A percentile compares a stretch with the other conserved stretches of the same genome.
phyloP scores from a whole-genome alignment of 1,140 invertebrate species.

The Pentalonia nigronervosa region DNA sequence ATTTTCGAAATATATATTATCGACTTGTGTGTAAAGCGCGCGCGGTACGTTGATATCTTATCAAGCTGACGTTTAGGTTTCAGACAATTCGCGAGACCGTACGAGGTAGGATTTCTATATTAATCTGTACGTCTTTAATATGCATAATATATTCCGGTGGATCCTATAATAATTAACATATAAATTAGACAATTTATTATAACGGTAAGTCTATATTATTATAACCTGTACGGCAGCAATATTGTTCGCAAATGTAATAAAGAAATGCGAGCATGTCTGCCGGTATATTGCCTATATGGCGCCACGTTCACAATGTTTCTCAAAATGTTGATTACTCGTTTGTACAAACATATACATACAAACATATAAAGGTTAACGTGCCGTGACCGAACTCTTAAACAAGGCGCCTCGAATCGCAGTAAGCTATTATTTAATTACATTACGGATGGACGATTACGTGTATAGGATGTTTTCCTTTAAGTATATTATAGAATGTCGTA shows the following conservation, averaged over 20 bases:
- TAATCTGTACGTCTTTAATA: not conserved
- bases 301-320: too few species aligned
- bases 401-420: not conserved
- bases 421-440: not conserved
- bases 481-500: not conserved
- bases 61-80: too few species aligned
- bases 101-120: not conserved
- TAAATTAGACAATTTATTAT: constrained; percentile 4
- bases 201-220: not conserved
- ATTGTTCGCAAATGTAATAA: not conserved
- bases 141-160: not conserved
- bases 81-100: not conserved
- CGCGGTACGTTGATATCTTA: not conserved
- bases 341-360: not conserved
- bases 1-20: not conserved
- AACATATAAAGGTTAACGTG: not conserved
- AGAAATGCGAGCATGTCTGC: not conserved
- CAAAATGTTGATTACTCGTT: not conserved
- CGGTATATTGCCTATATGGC: not conserved
- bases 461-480: not conserved
- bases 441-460: not conserved
- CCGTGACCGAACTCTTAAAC: not conserved
- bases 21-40: not conserved
- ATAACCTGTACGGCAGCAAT: not conserved
- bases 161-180: constrained; percentile 3